Evolutionary conservation across 1,140 invertebrate species (phyloP), one percentile per base, ranked within the genome.

Genomic region (Onthophagus taurus): DNA sequence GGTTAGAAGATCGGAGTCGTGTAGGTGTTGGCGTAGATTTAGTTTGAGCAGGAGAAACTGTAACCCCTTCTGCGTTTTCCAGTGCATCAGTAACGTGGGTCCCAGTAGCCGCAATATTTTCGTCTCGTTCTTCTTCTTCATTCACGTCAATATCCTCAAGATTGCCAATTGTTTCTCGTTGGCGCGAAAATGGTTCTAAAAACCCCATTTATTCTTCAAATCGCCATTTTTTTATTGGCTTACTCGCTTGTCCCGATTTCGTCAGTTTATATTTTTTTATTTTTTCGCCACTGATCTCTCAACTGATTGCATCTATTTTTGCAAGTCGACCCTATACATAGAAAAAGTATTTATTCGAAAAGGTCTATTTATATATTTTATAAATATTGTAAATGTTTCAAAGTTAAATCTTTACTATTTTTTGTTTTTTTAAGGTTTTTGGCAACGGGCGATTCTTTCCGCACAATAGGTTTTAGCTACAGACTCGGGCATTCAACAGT

Each of bases 371-470:
- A n/a, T n/a, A 6, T n/a, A 26, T 26, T n/a, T 26, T n/a, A n/a
- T n/a, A n/a, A n/a, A n/a, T n/a, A n/a, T n/a, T n/a, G n/a, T n/a
- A n/a, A n/a, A n/a, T n/a, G n/a, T n/a, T n/a, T n/a, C n/a, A n/a
- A n/a, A n/a, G n/a, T n/a, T n/a, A n/a, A n/a, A n/a, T n/a, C n/a
- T n/a, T n/a, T n/a, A n/a, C n/a, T n/a, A n/a, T n/a, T n/a, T n/a
- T n/a, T n/a, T n/a, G n/a, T n/a, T 36, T 36, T 36, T 20, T 41
- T 24, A 17, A 41, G 21, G 12, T 41, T 41, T 17, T 13, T 41
- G 26, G 38, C 38, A 20, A 24, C 36, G 17, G 36, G 36, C 13
- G 36, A 3, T 41, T 9, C 23, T 17, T 26, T n/a, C 18, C 23
- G 14, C 23, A 41, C 38, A 26, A 41, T 41, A 11, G 11, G 12